A percentile compares a stretch with the other conserved stretches of the same genome.
Conservation (phyloP, 2,797 vertebrate species). For the Rhodeus uyekii region DNA sequence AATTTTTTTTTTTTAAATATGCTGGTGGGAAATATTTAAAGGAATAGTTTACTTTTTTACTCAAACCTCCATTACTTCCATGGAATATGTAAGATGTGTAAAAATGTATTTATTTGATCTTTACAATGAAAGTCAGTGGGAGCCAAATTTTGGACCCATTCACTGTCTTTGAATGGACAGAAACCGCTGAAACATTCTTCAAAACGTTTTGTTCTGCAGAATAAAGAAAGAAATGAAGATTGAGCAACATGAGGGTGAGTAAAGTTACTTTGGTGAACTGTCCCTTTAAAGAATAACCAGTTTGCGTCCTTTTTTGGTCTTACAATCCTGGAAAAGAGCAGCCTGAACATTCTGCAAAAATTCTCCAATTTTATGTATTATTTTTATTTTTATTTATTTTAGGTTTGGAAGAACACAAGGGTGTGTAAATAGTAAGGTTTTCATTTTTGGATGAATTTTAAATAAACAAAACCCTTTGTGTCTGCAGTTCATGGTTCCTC, state of each 20-base stretch:
- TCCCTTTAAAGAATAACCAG: neutral
- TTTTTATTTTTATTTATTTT: too few relatives aligned
- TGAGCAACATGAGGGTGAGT: neutral
- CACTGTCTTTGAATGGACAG: neutral
- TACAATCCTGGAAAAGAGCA: neutral
- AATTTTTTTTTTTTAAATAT: too few relatives aligned
- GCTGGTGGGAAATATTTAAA: too few relatives aligned
- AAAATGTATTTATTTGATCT: neutral
- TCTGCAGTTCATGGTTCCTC: neutral
- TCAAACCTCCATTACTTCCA: too few relatives aligned
- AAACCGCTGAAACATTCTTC: neutral
- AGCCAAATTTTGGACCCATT: too few relatives aligned
- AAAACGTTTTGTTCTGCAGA: neutral
- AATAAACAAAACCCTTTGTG: slow-evolving; percentile 3
- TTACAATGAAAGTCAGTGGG: neutral
- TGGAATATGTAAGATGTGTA: too few relatives aligned
- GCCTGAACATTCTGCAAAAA: neutral
- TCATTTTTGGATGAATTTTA: neutral
- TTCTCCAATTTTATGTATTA: too few relatives aligned
- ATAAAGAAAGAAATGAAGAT: neutral
- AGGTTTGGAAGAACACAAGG: neutral
- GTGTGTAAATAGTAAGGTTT: neutral
- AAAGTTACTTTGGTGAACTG: neutral
- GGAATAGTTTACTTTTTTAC: too few relatives aligned
- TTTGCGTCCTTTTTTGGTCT: neutral